Conservation (phyloP, 2,888 invertebrate genomes). For the Pandemis cinnamomeana region DNA sequence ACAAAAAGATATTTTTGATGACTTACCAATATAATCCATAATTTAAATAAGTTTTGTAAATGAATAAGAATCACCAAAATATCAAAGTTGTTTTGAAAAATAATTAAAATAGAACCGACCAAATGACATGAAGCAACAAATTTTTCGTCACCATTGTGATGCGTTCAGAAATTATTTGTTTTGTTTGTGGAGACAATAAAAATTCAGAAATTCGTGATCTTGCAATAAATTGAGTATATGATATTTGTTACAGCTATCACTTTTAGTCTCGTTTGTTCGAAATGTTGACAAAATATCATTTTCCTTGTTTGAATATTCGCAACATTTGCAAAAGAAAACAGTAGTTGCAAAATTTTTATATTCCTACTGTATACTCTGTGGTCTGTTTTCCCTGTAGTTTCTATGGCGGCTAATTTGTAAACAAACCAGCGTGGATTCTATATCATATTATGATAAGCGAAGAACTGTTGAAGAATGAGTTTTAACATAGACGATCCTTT, state of each 20-base stretch:
- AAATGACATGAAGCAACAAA: slow-evolving; percentile 81
- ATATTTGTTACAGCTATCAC: background rate
- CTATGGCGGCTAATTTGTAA: slow-evolving; percentile 69
- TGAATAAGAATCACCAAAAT: slow-evolving; percentile 54
- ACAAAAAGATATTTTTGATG: slow-evolving; percentile 44
- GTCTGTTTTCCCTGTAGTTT: slow-evolving; percentile 50
- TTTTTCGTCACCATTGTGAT: slow-evolving; percentile 53
- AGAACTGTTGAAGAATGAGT: slow-evolving; percentile 69
- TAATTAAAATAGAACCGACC: slow-evolving; percentile 75
- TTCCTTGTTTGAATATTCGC: background rate
- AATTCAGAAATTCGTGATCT: background rate
- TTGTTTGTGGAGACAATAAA: slow-evolving; percentile 3
- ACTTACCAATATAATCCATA: slow-evolving; percentile 79
- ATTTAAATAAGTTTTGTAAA: slow-evolving; percentile 55
- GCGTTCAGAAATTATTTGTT: slow-evolving; percentile 40
- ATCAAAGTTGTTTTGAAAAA: slow-evolving; percentile 75
- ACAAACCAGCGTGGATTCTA: slow-evolving; percentile 48
- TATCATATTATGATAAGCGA: background rate
- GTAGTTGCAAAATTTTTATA: background rate
- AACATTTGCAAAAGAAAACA: background rate
- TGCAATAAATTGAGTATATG: background rate
- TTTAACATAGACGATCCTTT: slow-evolving; percentile 86
- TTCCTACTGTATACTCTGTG: slow-evolving; percentile 6
- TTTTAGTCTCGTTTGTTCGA: background rate
- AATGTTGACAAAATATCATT: background rate